Percentiles rank a stretch among this genome's conserved stretches.
Conservation (phyloP, 2,113 vertebrate species). For the Casuarius casuarius region DNA sequence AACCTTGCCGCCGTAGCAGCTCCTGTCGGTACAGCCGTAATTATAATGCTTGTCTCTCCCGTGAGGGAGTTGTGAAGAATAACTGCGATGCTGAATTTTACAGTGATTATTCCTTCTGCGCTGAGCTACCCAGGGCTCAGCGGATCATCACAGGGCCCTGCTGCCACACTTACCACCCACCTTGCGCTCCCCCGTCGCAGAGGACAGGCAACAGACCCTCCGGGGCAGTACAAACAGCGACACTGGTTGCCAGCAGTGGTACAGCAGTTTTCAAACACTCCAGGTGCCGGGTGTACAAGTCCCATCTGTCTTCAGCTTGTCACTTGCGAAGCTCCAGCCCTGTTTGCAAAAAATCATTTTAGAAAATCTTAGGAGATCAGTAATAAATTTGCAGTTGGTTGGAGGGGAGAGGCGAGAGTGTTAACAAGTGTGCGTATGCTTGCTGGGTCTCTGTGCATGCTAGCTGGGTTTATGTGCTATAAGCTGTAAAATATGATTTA, state of each 20-base stretch:
- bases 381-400: not conserved
- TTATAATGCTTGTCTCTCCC: not conserved
- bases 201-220: not conserved
- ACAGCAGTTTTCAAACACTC: not conserved
- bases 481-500: slow-evolving; percentile 48
- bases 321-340: not conserved
- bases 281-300: not conserved
- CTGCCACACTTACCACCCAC: accelerated
- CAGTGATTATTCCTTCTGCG: not conserved
- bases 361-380: not conserved
- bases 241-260: not conserved
- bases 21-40: accelerated
- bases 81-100: accelerated
- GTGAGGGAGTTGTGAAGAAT: not conserved
- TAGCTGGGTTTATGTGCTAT: slow-evolving; percentile 12
- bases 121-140: accelerated
- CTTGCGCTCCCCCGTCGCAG: accelerated
- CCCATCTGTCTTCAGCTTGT: not conserved
- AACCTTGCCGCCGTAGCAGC: accelerated
- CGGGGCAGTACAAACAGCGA: not conserved
- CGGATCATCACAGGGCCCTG: not conserved
- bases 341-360: not conserved
- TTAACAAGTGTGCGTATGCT: not conserved
- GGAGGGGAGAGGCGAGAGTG: not conserved
- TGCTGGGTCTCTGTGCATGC: not conserved